These are phyloP conservation scores for Diglossa cyanea DNA, from an alignment of 2,797 vertebrate genomes.

Conservation along the genomic window DNA sequence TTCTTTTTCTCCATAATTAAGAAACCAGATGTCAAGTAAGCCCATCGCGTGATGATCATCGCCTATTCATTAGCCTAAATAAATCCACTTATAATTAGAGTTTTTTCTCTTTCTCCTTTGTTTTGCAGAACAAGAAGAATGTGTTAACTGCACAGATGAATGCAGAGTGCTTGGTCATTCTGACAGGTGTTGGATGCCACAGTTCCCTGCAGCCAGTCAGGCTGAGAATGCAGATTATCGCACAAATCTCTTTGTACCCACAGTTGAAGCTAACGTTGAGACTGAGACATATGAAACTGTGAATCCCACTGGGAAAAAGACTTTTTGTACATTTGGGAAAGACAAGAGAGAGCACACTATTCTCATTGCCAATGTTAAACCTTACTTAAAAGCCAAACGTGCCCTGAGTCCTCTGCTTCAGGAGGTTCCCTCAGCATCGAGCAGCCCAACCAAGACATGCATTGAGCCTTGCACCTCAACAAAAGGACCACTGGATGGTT, in stretches of 20 bases:
- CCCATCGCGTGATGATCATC: constrained; percentile 27
- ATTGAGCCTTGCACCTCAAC: constrained; percentile 87
- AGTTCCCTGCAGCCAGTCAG: constrained; percentile 92
- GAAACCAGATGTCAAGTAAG: constrained; percentile 70
- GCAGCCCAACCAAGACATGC: constrained; percentile 93
- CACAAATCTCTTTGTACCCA: constrained; percentile 98
- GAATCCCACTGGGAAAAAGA: constrained; percentile 98
- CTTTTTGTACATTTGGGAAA: constrained; percentile 99
- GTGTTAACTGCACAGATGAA: constrained; percentile 98
- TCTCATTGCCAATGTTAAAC: constrained; percentile 98
- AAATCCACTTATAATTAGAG: constrained; percentile 59
- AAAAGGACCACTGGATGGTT: constrained; percentile 91
- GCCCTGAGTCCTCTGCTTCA: constrained; percentile 98
- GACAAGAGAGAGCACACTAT: constrained; percentile 98
- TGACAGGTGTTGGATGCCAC: constrained; percentile 99
- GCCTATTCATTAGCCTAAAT: constrained; percentile 49
- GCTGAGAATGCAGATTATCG: constrained; percentile 98
- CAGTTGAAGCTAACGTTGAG: constrained; percentile 92
- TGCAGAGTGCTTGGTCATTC: constrained; percentile 99
- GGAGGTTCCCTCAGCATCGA: constrained; percentile 93
- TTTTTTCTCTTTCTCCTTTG: constrained; percentile 68
- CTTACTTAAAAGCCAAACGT: constrained; percentile 98
- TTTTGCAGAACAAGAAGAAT: constrained; percentile 95
- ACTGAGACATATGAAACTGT: constrained; percentile 95
- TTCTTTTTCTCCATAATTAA: constrained; percentile 69